Evolutionary conservation across 2,888 invertebrate genomes (phyloP), one percentile per base, ranked within the genome.

Genomic region (Octonoba sinensis): DNA sequence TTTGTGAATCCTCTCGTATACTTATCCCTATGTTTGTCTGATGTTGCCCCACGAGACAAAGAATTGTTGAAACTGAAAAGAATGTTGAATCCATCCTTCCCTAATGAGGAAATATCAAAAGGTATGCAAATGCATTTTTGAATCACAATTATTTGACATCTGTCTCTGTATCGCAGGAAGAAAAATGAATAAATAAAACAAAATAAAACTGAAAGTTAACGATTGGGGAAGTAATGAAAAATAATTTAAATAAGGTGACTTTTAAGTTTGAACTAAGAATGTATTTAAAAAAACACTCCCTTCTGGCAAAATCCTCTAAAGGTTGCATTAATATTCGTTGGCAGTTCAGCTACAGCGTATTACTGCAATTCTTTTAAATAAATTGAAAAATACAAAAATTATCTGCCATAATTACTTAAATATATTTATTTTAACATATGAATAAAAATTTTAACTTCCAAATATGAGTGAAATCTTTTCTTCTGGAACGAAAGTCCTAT

Each of bases 11-110:
- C 79, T 6, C 18, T 64, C 15, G 69, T 73, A 1, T 64, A 64
- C 13, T 49, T 81, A n/a, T 56, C 79, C 1, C 56, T 69, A 60
- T 81, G 79, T n/a, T 36, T 81, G 27, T 46, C 69, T 0, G 64
- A 64, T 22, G 22, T n/a, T 1, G 11, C 54, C 11, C 47, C 71
- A 20, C 22, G 20, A 4, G 11, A 24, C 27, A 6, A n/a, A 0
- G 70, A 77, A n/a, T 20, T 70, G 12, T 36, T 36, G 11, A 12
- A 44, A 1, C 47, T 77, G 15, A 3, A 13, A 44, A 6, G 46
- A 1, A n/a, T 49, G 47, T 1, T 65, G 8, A 22, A 18, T 16
- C 22, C 47, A 2, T 1, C 49, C 6, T 12, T 22, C 3, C 49
- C 22, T 1, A 18, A 18, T 20, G 49, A 47, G 22, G 65, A 65